Conservation (phyloP, 2,113 vertebrate genomes). For the Cromileptes altivelis region DNA sequence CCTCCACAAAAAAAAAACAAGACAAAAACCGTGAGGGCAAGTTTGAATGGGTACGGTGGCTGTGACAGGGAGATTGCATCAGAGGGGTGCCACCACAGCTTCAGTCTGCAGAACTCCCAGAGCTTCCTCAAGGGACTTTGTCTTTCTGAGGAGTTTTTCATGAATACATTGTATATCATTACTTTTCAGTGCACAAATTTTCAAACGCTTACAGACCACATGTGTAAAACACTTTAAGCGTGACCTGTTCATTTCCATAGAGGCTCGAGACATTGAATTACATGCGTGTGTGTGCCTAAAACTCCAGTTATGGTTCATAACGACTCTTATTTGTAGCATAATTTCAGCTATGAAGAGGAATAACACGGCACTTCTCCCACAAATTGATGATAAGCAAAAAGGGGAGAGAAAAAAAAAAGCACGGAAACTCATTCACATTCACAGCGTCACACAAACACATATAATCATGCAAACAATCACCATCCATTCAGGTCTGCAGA, state of each 20-base stretch:
- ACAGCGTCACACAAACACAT: slow-evolving; percentile 16
- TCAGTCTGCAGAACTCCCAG: slow-evolving; percentile 19
- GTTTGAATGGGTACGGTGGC: slow-evolving; percentile 19
- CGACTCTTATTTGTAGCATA: slow-evolving; percentile 41
- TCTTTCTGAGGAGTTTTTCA: slow-evolving; percentile 34
- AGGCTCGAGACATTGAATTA: slow-evolving; percentile 47
- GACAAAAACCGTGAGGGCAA: not conserved
- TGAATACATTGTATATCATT: slow-evolving; percentile 62
- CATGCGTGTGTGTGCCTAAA: slow-evolving; percentile 20
- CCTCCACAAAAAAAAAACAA: not conserved
- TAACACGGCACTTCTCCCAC: slow-evolving; percentile 40
- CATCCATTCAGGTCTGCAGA: slow-evolving; percentile 59
- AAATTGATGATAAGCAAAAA: slow-evolving; percentile 35
- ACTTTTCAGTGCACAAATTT: slow-evolving; percentile 33
- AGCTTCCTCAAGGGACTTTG: slow-evolving; percentile 30
- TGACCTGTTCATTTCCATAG: slow-evolving; percentile 50
- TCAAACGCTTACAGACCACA: slow-evolving; percentile 1
- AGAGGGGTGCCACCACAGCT: slow-evolving; percentile 15
- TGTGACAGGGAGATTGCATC: slow-evolving; percentile 36
- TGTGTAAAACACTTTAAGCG: slow-evolving; percentile 58
- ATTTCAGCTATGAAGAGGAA: slow-evolving; percentile 46
- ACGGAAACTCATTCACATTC: slow-evolving; percentile 26
- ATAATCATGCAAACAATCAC: slow-evolving; percentile 58
- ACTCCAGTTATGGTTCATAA: slow-evolving; percentile 38
- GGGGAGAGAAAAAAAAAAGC: not conserved